Conservation (phyloP, 1,140 invertebrate genomes). For the Brachionus calyciflorus region DNA sequence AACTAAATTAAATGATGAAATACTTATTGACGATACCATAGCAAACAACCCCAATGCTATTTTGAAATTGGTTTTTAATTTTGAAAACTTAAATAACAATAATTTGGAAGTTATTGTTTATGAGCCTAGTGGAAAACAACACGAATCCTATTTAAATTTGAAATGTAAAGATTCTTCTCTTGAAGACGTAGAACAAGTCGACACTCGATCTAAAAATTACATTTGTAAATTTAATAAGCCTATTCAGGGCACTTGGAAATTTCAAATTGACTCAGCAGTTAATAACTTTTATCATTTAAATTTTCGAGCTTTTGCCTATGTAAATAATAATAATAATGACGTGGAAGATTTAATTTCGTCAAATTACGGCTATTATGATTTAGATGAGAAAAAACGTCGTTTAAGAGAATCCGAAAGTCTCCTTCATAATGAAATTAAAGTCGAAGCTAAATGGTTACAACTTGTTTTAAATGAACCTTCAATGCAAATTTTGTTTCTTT, state of each 20-base stretch:
- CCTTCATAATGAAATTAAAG: not conserved
- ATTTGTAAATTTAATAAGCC: slow-evolving; percentile 32
- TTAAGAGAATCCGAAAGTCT: not conserved
- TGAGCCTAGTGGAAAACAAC: not conserved
- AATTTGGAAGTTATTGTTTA: not conserved
- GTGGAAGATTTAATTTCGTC: no score
- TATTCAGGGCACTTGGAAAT: not conserved
- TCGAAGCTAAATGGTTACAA: slow-evolving; percentile 14
- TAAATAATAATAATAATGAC: not conserved
- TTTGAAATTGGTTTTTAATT: not conserved
- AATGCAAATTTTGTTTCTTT: not conserved
- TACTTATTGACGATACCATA: slow-evolving; percentile 13
- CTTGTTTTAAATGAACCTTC: not conserved
- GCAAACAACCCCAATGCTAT: not conserved
- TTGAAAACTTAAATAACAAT: not conserved
- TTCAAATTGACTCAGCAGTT: not conserved
- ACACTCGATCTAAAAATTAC: not conserved
- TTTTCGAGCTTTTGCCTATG: not conserved
- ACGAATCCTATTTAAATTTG: not conserved
- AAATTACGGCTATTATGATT: slow-evolving; percentile 4
- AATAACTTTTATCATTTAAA: not conserved
- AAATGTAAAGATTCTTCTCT: slow-evolving; percentile 3
- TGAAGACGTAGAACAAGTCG: not conserved
- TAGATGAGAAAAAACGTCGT: not conserved
- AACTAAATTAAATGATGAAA: not conserved